Percentiles rank a stretch among this genome's conserved stretches.
Conservation (phyloP, 2,797 vertebrate species). For the Hephaestus fuliginosus region DNA sequence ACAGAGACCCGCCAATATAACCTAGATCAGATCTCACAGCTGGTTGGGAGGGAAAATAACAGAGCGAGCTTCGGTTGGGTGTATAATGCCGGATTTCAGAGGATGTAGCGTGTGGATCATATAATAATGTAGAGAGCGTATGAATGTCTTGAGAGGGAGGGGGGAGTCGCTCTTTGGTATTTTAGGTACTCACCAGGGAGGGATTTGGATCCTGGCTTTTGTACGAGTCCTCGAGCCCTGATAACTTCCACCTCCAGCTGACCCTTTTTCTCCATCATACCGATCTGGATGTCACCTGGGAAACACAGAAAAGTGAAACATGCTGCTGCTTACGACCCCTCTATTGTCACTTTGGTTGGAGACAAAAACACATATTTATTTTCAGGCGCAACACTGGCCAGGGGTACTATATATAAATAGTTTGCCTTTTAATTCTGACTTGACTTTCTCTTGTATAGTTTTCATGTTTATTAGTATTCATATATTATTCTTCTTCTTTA, state of each 20-base stretch:
- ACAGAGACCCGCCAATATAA: neutral
- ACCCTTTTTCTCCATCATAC: slow-evolving; percentile 98
- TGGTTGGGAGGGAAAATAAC: slow-evolving; percentile 1
- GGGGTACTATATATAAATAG: neutral
- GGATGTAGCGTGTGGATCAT: neutral
- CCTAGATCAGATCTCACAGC: slow-evolving; percentile 22
- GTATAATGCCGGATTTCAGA: slow-evolving; percentile 3
- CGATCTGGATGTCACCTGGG: slow-evolving; percentile 97
- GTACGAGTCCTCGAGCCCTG: slow-evolving; percentile 94
- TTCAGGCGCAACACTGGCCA: neutral
- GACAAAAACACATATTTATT: neutral
- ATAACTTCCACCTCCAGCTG: slow-evolving; percentile 99
- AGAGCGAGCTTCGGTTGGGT: neutral
- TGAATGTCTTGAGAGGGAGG: neutral
- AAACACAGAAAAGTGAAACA: neutral
- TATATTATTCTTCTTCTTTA: neutral
- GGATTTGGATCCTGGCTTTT: slow-evolving; percentile 97
- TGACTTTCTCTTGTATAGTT: too few relatives aligned
- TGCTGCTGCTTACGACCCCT: neutral
- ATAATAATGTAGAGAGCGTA: neutral
- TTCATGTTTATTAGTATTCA: too few relatives aligned
- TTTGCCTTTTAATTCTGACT: too few relatives aligned
- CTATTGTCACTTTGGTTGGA: neutral
- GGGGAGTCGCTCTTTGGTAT: neutral
- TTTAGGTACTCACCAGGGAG: slow-evolving; percentile 91